phyloP scores from a whole-genome alignment of 1,140 invertebrate genomes.

The Drosophila malerkotliana region DNA sequence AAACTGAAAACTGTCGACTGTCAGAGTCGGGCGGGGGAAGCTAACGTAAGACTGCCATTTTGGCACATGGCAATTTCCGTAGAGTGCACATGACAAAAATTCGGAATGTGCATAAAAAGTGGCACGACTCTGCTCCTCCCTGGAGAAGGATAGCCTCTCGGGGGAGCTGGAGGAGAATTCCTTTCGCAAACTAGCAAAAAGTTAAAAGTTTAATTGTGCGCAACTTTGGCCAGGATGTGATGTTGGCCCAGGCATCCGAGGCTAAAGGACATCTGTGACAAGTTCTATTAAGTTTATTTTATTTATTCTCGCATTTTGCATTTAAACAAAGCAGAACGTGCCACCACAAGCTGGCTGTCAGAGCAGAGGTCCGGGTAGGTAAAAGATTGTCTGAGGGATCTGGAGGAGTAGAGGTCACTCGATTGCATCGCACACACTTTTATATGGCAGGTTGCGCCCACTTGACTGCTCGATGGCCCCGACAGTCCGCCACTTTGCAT shows the following conservation, averaged over 20 bases:
- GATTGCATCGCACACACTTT: constrained; percentile 55
- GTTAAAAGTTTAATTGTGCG: constrained; percentile 82
- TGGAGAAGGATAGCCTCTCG: background rate
- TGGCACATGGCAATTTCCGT: constrained; percentile 76
- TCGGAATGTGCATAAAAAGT: constrained; percentile 47
- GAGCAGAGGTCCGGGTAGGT: background rate
- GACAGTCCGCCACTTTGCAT: constrained; percentile 41
- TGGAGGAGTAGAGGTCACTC: constrained; percentile 19
- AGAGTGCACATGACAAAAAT: constrained; percentile 75
- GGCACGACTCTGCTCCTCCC: background rate
- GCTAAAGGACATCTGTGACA: constrained; percentile 68
- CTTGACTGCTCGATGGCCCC: constrained; percentile 74
- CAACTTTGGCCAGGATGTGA: constrained; percentile 56
- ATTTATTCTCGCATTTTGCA: constrained; percentile 60
- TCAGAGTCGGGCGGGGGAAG: constrained; percentile 10
- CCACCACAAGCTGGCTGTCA: constrained; percentile 51
- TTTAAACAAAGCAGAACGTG: constrained; percentile 57
- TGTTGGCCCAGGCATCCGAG: constrained; percentile 20
- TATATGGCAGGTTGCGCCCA: constrained; percentile 71
- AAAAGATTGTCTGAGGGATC: background rate
- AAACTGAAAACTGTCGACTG: constrained; percentile 32
- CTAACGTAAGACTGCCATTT: constrained; percentile 55
- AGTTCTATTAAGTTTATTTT: constrained; percentile 82
- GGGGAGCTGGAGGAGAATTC: constrained; percentile 32
- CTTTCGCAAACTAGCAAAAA: constrained; percentile 68